Base-by-base conservation (phyloP, 2,888 invertebrate species). In the Blastobasis lacticolella region DNA sequence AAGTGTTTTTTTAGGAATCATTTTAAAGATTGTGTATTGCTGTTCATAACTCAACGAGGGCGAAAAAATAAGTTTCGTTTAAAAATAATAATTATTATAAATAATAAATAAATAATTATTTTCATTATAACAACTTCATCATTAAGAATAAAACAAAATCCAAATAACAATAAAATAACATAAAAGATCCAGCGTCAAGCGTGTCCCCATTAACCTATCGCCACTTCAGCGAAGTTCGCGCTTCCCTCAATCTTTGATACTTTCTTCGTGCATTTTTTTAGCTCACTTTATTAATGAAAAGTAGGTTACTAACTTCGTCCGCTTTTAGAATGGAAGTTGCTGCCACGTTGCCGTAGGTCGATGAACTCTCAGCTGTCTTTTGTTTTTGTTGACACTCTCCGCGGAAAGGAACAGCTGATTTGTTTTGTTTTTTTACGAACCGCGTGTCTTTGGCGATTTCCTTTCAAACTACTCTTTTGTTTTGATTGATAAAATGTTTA, bases 221-320 rank as follows among this genome's bases (percentile, higher is more conserved):
- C 54, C 53, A 64, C 71, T 71, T 71, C 73, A 70, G 71, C 75
- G 75, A 88, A 87, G 76, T 88, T 87, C 84, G 82, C 84, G 81
- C 80, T 73, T 68, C 81, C 82, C 84, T 86, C 87, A 87, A 88
- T 88, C 88, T 88, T 86, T 88, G 88, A 88, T 88, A 88, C 88
- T 88, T 86, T 85, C 87, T 85, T 88, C 86, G 76, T 86, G 86
- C 85, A 86, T 88, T 88, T 88, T 85, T 88, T 88, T 85, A 88
- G 86, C 83, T 82, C 78, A 79, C 79, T 86, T 86, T 88, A 88
- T 88, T 88, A 88, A 88, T 88, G 88, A 88, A 88, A 88, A 88
- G 88, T 88, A 86, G 88, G 88, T 88, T 88, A 88, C 82, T 84
- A 88, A 88, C 86, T 86, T 84, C 75, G 80, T 82, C 78, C 81